These are phyloP conservation scores for Limnephilus lunatus DNA, from an alignment of 2,888 invertebrate genomes.

Conservation along the genomic window DNA sequence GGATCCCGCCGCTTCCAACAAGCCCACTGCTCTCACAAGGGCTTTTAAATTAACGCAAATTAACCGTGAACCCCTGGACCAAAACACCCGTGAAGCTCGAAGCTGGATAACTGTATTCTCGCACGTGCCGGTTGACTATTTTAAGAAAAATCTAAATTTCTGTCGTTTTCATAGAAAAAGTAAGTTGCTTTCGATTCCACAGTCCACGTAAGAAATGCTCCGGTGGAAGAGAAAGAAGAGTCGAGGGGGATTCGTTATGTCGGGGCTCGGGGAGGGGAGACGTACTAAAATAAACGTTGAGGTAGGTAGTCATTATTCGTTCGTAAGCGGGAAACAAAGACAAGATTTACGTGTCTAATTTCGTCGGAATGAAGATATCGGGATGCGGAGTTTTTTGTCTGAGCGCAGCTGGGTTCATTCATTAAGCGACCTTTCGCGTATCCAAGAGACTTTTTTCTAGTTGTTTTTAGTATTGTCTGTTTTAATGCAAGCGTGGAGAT, in stretches of 20 bases:
- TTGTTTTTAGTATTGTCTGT: not conserved
- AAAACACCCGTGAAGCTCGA: constrained; percentile 40
- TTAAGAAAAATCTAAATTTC: constrained; percentile 54
- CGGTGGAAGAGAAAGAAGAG: not conserved
- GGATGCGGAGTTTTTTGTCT: constrained; percentile 53
- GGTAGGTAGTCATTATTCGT: constrained; percentile 58
- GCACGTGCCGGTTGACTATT: constrained; percentile 51
- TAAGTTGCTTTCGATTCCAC: constrained; percentile 37
- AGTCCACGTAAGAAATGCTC: constrained; percentile 36
- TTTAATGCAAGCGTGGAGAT: constrained; percentile 2
- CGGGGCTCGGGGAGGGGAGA: constrained; percentile 30
- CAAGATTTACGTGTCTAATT: constrained; percentile 60
- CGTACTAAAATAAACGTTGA: constrained; percentile 56
- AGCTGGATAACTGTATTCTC: not conserved
- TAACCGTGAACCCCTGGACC: constrained; percentile 59
- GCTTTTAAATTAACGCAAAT: constrained; percentile 63
- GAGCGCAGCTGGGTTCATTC: constrained; percentile 57
- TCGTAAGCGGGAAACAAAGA: constrained; percentile 58
- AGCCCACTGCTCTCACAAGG: constrained; percentile 37
- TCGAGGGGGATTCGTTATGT: not conserved
- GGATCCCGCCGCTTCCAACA: constrained; percentile 37
- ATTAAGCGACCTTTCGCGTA: constrained; percentile 57
- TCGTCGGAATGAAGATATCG: constrained; percentile 55
- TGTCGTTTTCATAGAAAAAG: constrained; percentile 51
- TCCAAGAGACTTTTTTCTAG: constrained; percentile 8